Evolutionary conservation across 30 jellyfish, hydroid and myxozoan species (phyloP).

Genomic region (Hydra vulgaris): DNA sequence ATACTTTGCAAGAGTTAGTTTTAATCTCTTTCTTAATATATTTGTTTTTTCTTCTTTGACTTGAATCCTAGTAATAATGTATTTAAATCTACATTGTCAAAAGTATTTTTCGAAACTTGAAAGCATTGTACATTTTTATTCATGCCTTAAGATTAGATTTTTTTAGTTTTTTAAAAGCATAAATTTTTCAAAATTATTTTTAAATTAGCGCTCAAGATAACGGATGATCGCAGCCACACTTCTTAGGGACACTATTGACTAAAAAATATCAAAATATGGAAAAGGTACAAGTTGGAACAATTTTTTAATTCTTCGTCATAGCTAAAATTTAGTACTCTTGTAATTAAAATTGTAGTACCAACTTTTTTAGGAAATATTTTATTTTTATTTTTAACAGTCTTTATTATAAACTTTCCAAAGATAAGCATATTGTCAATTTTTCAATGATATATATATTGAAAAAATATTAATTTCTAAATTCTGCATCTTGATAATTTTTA

Average conservation of each 20-base stretch:
- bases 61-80: background rate
- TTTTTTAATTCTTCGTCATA: background rate
- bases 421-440: background rate
- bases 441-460: background rate
- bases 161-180: too few species aligned
- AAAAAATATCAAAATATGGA: background rate
- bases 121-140: background rate
- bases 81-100: background rate
- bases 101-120: background rate
- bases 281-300: background rate
- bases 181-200: background rate
- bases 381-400: background rate
- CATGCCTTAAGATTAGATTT: background rate
- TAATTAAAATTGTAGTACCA: background rate
- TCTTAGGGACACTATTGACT: background rate
- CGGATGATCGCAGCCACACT: background rate
- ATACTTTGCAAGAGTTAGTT: background rate
- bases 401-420: background rate
- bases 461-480: background rate
- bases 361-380: too few species aligned
- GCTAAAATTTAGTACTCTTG: background rate
- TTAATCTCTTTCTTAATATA: background rate
- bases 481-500: background rate
- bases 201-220: background rate
- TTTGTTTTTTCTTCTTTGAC: background rate